Base-by-base conservation (phyloP, 2,113 vertebrate genomes). In the Cariama cristata region DNA sequence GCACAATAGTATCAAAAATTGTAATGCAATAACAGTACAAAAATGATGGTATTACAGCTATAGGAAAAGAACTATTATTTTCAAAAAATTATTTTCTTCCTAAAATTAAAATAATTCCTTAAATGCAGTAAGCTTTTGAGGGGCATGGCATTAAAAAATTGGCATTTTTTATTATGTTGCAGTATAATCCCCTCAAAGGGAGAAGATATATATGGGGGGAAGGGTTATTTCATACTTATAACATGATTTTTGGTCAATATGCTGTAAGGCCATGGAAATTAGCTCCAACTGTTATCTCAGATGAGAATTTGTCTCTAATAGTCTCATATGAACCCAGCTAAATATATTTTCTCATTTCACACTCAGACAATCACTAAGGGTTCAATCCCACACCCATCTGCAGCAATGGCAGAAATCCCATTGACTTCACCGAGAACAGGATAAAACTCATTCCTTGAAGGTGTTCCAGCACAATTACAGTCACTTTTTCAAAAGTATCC, bases 261-360 rank as follows among this genome's bases (percentile, higher is more conserved):
- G 27, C 26, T 82, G n/a, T 62, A 90, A 58, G 33, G 55, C 58
- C 69, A 94, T 0, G 8, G 77, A 96, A 96, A 91, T 84, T 79
- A 93, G 58, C 66, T 89, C 63, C 60, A 88, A 66, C 50, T 44
- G 40, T 84, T 95, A 88, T 49, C 69, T 69, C 69, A 76, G 74
- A 91, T 66, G 50, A 85, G 66, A 93, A 89, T 91, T 87, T 87
- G 38, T 73, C 50, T 91, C 62, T 86, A 96, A 90, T 86, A 86
- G 30, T 92, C 74, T 95, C 80, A 85, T 60, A 92, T 33, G 53
- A 97, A 94, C 69, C 49, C 64, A 47, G 84, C 73, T 96, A 95
- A 95, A 90, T 73, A 82, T 93, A 96, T 89, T 91, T 95, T 82
- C 91, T 96, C 80, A 89, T 95, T 96, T 97, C 95, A 96, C 88